Conservation (phyloP, 2,113 vertebrate genomes). For the Tupaia chinensis region DNA sequence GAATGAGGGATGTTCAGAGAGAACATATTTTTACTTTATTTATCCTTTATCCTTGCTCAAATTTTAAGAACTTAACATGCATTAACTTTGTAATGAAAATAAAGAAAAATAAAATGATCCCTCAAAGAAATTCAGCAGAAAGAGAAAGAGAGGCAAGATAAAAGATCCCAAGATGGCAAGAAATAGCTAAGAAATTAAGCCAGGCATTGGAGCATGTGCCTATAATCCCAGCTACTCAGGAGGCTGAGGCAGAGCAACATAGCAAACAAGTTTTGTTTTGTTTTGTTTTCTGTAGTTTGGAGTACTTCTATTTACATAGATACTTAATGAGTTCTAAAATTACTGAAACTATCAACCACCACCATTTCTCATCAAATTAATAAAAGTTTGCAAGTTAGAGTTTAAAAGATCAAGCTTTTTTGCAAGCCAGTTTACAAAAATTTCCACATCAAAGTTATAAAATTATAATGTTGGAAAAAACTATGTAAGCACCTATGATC, state of each 20-base stretch:
- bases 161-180: neutral
- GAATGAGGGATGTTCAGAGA: neutral
- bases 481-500: neutral
- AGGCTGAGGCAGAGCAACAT: too few relatives aligned
- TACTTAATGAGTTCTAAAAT: neutral
- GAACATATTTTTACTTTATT: neutral
- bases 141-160: neutral
- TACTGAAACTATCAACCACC: neutral
- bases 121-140: constrained; percentile 1
- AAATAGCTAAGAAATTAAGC: neutral
- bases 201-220: too few relatives aligned
- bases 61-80: neutral
- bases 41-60: neutral
- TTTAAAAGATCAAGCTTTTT: constrained; percentile 30
- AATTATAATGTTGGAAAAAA: neutral
- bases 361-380: neutral
- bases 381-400: neutral
- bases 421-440: neutral
- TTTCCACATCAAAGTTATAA: neutral
- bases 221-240: too few relatives aligned
- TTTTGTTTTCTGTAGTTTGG: neutral
- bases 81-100: constrained; percentile 29
- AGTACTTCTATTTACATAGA: neutral
- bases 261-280: too few relatives aligned
- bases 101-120: constrained; percentile 19